Evolutionary conservation across 2,797 vertebrate species (phyloP).

Genomic region (Chiroxiphia lanceolata): DNA sequence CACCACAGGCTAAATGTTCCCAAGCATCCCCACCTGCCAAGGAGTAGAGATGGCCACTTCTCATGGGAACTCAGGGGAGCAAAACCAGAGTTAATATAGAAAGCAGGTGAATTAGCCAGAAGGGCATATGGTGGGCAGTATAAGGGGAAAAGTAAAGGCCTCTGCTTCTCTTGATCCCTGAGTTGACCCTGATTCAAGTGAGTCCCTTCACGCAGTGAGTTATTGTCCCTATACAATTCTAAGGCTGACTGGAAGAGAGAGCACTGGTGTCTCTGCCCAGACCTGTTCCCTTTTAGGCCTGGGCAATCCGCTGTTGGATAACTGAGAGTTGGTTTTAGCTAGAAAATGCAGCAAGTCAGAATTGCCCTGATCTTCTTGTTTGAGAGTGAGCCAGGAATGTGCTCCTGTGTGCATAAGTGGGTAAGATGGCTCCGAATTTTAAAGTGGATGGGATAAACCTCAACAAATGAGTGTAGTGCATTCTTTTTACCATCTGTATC

Average conservation of each 20-base stretch:
- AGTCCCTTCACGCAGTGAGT: neutral
- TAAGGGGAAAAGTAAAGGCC: neutral
- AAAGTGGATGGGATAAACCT: neutral
- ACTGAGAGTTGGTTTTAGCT: neutral
- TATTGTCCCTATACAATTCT: neutral
- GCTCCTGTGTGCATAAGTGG: neutral
- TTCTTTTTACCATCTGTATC: neutral
- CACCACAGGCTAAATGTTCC: neutral
- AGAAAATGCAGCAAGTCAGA: neutral
- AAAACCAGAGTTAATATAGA: neutral
- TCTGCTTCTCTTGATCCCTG: neutral
- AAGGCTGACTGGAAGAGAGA: neutral
- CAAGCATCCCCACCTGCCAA: neutral
- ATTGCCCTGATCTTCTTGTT: neutral
- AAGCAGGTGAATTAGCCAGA: neutral
- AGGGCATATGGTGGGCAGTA: neutral
- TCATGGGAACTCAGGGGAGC: neutral
- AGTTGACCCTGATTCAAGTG: neutral
- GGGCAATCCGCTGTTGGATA: neutral
- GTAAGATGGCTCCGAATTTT: neutral
- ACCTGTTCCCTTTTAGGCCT: neutral
- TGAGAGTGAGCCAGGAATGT: neutral
- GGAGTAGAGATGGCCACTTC: neutral
- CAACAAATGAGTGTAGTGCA: neutral
- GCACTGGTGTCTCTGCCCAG: neutral